Evolutionary conservation across 2,797 vertebrate genomes (phyloP).

Genomic region (Pterois miles): DNA sequence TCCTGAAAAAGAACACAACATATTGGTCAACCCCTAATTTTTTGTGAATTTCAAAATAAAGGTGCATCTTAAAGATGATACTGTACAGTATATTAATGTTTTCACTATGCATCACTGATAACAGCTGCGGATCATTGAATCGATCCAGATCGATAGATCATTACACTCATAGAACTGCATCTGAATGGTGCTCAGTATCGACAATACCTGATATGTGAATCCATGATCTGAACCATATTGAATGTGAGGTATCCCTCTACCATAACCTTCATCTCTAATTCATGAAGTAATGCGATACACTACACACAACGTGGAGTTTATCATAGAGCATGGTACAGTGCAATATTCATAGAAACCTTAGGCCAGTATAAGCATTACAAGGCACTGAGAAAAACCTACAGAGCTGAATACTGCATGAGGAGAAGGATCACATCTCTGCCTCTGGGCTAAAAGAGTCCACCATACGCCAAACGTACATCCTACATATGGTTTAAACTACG

Average conservation of each 20-base stretch:
- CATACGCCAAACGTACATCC: background rate
- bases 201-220: background rate
- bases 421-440: slow-evolving; percentile 34
- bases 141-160: no score
- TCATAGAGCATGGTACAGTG: slow-evolving; percentile 34
- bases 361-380: slow-evolving; percentile 45
- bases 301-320: slow-evolving; percentile 57
- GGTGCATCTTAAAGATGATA: no score
- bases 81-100: background rate
- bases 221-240: slow-evolving; percentile 14
- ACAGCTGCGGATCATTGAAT: background rate
- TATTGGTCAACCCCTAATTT: no score
- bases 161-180: no score
- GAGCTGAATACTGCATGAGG: slow-evolving; percentile 50
- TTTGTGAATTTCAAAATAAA: no score
- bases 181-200: no score
- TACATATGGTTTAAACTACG: background rate
- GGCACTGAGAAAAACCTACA: slow-evolving; percentile 18
- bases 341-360: slow-evolving; percentile 68
- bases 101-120: background rate
- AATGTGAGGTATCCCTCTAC: slow-evolving; percentile 28
- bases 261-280: slow-evolving; percentile 66
- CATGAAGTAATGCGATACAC: slow-evolving; percentile 67
- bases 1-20: no score
- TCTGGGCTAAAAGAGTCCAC: slow-evolving; percentile 11